Percentiles rank a stretch among this genome's conserved stretches.
Evolutionary conservation across 2,797 vertebrate genomes (phyloP).

Genomic region (Rhinogobio ventralis): DNA sequence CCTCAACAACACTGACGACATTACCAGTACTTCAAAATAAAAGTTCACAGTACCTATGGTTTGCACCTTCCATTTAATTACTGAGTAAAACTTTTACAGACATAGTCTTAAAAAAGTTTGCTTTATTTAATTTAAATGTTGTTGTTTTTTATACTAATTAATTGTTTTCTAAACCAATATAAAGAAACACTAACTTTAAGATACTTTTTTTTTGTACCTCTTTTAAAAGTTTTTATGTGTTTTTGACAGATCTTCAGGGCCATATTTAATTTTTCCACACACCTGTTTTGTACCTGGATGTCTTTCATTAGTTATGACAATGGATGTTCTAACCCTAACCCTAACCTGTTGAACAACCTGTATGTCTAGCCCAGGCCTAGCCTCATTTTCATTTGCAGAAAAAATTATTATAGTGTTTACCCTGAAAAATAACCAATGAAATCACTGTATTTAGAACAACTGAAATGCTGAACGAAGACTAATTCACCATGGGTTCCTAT

Average conservation of each 20-base stretch:
- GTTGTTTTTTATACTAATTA: neutral
- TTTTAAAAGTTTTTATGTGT: neutral
- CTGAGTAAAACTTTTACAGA: neutral
- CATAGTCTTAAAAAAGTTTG: neutral
- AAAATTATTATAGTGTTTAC: neutral
- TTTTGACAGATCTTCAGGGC: neutral
- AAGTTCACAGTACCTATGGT: neutral
- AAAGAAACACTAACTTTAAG: neutral
- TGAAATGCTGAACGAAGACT: neutral
- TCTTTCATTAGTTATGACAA: neutral
- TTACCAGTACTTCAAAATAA: conserved; percentile 52
- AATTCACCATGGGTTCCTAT: neutral
- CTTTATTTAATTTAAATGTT: neutral
- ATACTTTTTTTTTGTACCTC: neutral
- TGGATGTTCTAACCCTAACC: neutral
- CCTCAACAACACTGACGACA: neutral
- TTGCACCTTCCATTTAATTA: neutral
- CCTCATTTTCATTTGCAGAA: neutral
- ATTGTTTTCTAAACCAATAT: too few species aligned
- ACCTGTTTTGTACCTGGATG: neutral
- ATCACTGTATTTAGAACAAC: neutral
- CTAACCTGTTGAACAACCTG: neutral
- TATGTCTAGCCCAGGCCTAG: neutral
- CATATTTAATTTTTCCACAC: neutral
- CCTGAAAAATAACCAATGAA: neutral